These are phyloP conservation scores for Bombus waltoni DNA, from an alignment of 1,140 invertebrate genomes.

Conservation along the genomic window DNA sequence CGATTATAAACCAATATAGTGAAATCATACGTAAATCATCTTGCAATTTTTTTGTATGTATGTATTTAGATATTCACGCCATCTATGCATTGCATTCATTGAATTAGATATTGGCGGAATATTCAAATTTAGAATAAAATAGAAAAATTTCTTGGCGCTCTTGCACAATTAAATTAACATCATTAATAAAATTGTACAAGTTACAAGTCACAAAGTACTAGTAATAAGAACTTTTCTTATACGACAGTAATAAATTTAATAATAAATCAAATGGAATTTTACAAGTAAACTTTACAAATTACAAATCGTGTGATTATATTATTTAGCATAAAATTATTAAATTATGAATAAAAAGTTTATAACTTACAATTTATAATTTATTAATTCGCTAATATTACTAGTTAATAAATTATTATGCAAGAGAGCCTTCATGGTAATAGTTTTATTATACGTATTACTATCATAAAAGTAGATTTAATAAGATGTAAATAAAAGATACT, in stretches of 20 bases:
- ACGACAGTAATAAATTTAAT: not conserved
- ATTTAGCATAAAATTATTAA: not conserved
- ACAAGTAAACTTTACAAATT: not conserved
- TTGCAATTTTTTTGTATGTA: no score
- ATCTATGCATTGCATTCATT: not conserved
- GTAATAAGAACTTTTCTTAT: not conserved
- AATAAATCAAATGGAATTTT: no score
- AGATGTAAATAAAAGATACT: not conserved
- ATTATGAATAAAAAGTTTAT: not conserved
- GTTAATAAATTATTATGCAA: not conserved
- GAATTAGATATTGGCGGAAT: not conserved
- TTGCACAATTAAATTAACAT: not conserved
- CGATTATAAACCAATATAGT: not conserved
- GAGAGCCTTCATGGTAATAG: not conserved
- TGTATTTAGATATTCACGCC: not conserved
- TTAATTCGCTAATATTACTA: not conserved
- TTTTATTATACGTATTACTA: not conserved
- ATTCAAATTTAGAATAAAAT: constrained; percentile 1
- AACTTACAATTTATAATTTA: not conserved
- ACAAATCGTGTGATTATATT: not conserved
- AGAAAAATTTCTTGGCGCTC: not conserved
- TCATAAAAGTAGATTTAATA: constrained; percentile 11
- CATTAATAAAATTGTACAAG: not conserved
- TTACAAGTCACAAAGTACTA: not conserved
- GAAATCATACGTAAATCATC: not conserved